Evolutionary conservation across 2,113 vertebrate species (phyloP), one percentile per base, ranked within the genome.

Genomic region (Sigmodon hispidus): DNA sequence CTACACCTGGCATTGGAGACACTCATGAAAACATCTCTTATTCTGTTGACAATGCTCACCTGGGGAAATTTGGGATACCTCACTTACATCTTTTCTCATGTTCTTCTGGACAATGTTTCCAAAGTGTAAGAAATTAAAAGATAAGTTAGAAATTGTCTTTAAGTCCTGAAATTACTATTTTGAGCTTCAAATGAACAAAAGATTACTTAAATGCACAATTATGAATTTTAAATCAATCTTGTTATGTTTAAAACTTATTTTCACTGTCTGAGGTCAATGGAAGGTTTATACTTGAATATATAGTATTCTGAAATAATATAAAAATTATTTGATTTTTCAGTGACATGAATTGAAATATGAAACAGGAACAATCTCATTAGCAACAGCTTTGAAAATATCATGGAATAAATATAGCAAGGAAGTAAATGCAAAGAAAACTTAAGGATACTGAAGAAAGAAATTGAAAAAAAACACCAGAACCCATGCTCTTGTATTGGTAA

Each of bases 81-180:
- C 34, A 26, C 2, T 2, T 61, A 11, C 79, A 1, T 85, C 15
- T 69, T 91, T 85, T 59, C n/a, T 85, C 40, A n/a, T 73, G 3
- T 86, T 92, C 45, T 45, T 81, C 73, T 81, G 80, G n/a, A 65
- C 8, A 91, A 29, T 19, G 57, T 69, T 96, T 96, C 36, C 1
- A 55, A 76, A 94, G 34, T 45, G 89, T 16, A 89, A 75, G 10
- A 90, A 73, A 90, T 92, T 48, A 83, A 92, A 87, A 90, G 75
- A 90, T 52, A 88, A 70, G 83, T n/a, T 94, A 48, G 15, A 87
- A 95, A 11, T 63, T 85, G 9, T 24, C 43, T 93, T 89, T 76
- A 48, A 84, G 81, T 91, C 26, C 40, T 93, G 36, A 59, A n/a
- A 52, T 29, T 65, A 89, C 19, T 34, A 76, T 91, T 94, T 94